Evolutionary conservation across 1,140 invertebrate species (phyloP).

Genomic region (Drosophila ananassae): DNA sequence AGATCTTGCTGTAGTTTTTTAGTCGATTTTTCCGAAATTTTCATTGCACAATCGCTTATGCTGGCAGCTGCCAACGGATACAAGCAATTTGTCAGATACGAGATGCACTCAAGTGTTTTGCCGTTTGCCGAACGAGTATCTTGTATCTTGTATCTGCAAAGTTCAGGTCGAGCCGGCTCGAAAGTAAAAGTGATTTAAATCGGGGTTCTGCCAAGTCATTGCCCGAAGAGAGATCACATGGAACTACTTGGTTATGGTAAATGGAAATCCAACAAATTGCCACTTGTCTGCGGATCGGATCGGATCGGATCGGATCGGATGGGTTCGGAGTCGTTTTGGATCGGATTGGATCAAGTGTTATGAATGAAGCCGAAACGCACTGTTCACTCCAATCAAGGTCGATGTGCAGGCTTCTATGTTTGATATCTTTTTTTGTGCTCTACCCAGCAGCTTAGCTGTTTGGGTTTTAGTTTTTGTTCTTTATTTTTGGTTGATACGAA

Average conservation of each 20-base stretch:
- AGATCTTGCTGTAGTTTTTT: conserved; percentile 19
- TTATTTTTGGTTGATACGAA: conserved; percentile 42
- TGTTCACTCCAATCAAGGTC: conserved; percentile 52
- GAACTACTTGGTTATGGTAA: conserved; percentile 26
- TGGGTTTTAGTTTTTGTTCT: too few relatives aligned
- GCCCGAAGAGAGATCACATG: conserved; percentile 26
- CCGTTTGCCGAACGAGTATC: conserved; percentile 20
- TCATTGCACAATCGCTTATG: conserved; percentile 42
- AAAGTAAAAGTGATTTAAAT: conserved; percentile 67
- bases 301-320: background rate
- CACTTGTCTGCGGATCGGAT: conserved; percentile 18
- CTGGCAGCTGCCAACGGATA: conserved; percentile 46
- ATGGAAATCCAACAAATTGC: conserved; percentile 49
- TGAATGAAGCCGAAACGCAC: conserved; percentile 58
- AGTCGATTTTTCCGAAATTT: conserved; percentile 22
- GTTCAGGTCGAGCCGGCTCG: conserved; percentile 42
- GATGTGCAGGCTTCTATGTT: conserved; percentile 74
- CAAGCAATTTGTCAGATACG: conserved; percentile 63
- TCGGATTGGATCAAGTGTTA: conserved; percentile 39
- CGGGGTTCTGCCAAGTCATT: conserved; percentile 62
- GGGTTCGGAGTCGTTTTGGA: conserved; percentile 8
- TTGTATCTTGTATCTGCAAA: conserved; percentile 21
- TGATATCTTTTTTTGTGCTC: conserved; percentile 47
- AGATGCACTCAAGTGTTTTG: conserved; percentile 53
- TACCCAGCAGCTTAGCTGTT: background rate